Percentiles rank a stretch among this genome's conserved stretches.
Evolutionary conservation across 2,797 vertebrate genomes (phyloP).

Genomic region (Crenichthys baileyi): DNA sequence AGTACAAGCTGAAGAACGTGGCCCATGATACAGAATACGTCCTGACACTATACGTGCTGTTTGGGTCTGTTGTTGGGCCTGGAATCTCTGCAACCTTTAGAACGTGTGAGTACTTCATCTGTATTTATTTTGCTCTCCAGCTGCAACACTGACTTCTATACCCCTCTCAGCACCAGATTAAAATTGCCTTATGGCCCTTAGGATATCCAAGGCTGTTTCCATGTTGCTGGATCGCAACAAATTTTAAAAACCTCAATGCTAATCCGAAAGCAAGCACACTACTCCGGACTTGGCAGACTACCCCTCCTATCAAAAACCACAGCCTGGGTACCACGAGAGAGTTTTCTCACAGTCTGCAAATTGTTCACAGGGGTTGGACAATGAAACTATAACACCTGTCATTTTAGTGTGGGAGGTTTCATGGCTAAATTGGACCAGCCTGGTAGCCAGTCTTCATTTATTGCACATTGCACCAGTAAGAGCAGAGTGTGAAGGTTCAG

Average conservation of each 20-base stretch:
- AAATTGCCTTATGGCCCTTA: too few species aligned
- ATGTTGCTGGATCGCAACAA: too few species aligned
- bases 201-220: too few species aligned
- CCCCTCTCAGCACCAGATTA: not conserved
- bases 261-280: not conserved
- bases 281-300: not conserved
- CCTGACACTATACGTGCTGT: conserved; percentile 89
- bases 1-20: conserved; percentile 81
- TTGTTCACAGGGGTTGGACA: too few species aligned
- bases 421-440: too few species aligned
- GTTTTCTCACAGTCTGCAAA: not conserved
- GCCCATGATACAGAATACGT: conserved; percentile 88
- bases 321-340: not conserved
- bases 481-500: too few species aligned
- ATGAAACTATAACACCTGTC: too few species aligned
- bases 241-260: too few species aligned
- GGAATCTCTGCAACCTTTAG: conserved; percentile 87
- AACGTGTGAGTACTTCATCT: conserved; percentile 82
- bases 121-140: not conserved
- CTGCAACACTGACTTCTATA: not conserved
- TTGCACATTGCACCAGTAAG: too few species aligned
- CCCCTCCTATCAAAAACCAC: not conserved
- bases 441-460: too few species aligned
- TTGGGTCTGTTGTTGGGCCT: conserved; percentile 85
- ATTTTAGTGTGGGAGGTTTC: too few species aligned